Evolutionary conservation across 1,140 invertebrate genomes (phyloP).

Genomic region (Aphaenogaster floridana): DNA sequence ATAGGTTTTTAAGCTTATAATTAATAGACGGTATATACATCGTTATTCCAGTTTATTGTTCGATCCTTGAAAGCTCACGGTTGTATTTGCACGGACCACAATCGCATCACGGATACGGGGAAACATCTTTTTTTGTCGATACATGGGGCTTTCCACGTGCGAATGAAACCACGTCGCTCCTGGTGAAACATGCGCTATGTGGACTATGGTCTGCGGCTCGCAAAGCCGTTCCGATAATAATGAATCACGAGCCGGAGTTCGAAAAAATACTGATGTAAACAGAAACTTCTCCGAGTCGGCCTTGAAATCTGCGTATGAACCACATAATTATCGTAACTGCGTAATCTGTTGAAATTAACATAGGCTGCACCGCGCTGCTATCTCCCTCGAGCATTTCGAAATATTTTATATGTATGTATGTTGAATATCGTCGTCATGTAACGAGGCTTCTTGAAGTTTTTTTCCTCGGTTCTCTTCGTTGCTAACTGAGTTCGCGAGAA

Average conservation of each 20-base stretch:
- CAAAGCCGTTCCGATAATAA: conserved; percentile 21
- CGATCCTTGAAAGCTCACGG: not conserved
- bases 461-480: not conserved
- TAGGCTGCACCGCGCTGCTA: not conserved
- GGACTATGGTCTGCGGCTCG: conserved; percentile 47
- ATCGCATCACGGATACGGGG: not conserved
- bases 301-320: conserved; percentile 38
- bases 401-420: conserved; percentile 23
- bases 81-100: conserved; percentile 4
- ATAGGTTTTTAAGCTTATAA: no score
- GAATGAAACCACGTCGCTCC: conserved; percentile 21
- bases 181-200: not conserved
- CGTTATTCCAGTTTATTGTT: conserved; percentile 31
- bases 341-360: conserved; percentile 36
- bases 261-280: conserved; percentile 34
- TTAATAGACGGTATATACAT: not conserved
- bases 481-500: not conserved
- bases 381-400: not conserved
- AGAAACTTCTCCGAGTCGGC: conserved; percentile 26
- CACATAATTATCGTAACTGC: conserved; percentile 37
- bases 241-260: conserved; percentile 35
- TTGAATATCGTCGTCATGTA: conserved; percentile 21
- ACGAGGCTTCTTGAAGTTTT: conserved; percentile 5
- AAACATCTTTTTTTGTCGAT: not conserved
- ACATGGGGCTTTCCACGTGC: conserved; percentile 2